These are phyloP conservation scores for Elaeidobius kamerunicus DNA, from an alignment of 2,888 invertebrate genomes.

Conservation along the genomic window DNA sequence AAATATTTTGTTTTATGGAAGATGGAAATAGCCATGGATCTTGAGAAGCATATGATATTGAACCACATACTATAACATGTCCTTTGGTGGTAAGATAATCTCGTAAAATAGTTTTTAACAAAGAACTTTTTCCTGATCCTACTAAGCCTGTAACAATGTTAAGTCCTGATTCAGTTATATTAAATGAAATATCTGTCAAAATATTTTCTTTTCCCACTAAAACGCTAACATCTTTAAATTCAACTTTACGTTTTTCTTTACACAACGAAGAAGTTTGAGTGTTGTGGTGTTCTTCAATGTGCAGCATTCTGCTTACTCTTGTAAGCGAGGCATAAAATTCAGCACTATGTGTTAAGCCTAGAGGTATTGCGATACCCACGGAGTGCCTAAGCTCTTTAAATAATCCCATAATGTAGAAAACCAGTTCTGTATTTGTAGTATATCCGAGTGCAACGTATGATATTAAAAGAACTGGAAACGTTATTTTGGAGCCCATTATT, in stretches of 20 bases:
- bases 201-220: conserved; percentile 36
- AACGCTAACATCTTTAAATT: conserved; percentile 36
- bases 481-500: conserved; percentile 42
- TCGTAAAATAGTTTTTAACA: conserved; percentile 48
- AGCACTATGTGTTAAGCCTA: conserved; percentile 75
- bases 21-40: conserved; percentile 60
- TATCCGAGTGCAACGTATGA: conserved; percentile 69
- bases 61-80: conserved; percentile 50
- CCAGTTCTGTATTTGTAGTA: conserved; percentile 74
- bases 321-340: conserved; percentile 74
- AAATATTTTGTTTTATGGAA: conserved; percentile 71
- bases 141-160: conserved; percentile 62
- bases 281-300: conserved; percentile 54
- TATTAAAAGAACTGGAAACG: conserved; percentile 45
- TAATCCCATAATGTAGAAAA: conserved; percentile 85
- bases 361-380: conserved; percentile 73
- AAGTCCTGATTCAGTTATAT: conserved; percentile 40
- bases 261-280: conserved; percentile 6
- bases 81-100: conserved; percentile 49
- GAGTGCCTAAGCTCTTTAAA: conserved; percentile 82
- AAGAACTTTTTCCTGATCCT: conserved; percentile 61
- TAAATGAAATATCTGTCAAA: conserved; percentile 33
- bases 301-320: conserved; percentile 61
- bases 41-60: conserved; percentile 57
- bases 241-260: conserved; percentile 33